These are phyloP conservation scores for Sciaenops ocellatus DNA, from an alignment of 2,797 vertebrate species.

Conservation along the genomic window DNA sequence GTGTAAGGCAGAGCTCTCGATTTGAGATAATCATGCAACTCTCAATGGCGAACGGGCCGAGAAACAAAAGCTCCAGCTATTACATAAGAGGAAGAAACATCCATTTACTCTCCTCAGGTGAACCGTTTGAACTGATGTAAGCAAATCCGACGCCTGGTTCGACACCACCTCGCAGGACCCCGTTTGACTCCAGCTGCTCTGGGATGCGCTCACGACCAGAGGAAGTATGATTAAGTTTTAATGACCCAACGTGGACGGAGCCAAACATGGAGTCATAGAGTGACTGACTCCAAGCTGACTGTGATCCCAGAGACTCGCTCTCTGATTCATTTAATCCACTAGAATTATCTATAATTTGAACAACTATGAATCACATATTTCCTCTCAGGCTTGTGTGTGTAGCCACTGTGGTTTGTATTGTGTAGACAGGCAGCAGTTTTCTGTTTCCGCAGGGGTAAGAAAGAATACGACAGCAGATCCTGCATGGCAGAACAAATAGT, in stretches of 20 bases:
- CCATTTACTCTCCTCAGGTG: constrained; percentile 13
- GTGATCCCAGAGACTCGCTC: constrained; percentile 4
- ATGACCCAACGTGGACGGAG: background rate
- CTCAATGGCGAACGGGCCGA: constrained; percentile 4
- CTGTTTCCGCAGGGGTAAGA: constrained; percentile 20
- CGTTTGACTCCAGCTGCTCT: background rate
- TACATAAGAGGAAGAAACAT: constrained; percentile 43
- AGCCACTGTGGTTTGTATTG: constrained; percentile 2
- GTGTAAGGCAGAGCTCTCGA: constrained; percentile 5
- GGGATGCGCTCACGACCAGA: background rate
- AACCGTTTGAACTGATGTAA: constrained; percentile 12
- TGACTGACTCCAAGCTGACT: constrained; percentile 7
- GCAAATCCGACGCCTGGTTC: constrained; percentile 15
- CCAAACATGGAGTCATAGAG: constrained; percentile 9
- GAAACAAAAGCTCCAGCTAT: constrained; percentile 17
- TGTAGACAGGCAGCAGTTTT: constrained; percentile 7
- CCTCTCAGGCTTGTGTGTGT: constrained; percentile 6
- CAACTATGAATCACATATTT: constrained; percentile 25
- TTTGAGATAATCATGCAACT: constrained; percentile 7
- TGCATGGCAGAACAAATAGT: constrained; percentile 15
- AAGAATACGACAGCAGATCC: background rate
- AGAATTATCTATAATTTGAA: constrained; percentile 26
- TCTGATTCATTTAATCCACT: constrained; percentile 15
- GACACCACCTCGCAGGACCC: constrained; percentile 3
- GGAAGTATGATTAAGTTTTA: background rate